Evolutionary conservation across 2,888 invertebrate genomes (phyloP).

Genomic region (Orthonevra nobilis): DNA sequence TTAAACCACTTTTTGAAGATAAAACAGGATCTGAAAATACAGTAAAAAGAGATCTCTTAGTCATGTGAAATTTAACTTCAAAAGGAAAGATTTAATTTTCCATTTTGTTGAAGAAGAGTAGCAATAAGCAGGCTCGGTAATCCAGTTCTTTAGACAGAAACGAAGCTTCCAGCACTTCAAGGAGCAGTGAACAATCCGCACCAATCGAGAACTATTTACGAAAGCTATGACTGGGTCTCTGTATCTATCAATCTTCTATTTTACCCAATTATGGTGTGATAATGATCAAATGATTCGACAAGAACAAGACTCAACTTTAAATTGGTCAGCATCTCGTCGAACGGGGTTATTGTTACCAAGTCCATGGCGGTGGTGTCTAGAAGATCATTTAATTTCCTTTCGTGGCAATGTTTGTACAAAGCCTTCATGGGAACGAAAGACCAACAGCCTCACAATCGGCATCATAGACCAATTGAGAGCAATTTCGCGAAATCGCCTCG

Average conservation of each 20-base stretch:
- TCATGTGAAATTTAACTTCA: background rate
- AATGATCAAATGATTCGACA: slow-evolving; percentile 56
- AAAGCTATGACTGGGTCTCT: background rate
- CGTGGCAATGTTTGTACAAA: too few species aligned
- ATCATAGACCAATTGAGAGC: slow-evolving; percentile 56
- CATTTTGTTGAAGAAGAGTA: too few species aligned
- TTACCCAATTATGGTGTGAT: slow-evolving; percentile 53
- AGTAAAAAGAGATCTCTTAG: background rate
- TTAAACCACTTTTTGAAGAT: too few species aligned
- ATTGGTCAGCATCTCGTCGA: slow-evolving; percentile 29
- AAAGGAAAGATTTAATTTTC: background rate
- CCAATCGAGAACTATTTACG: too few species aligned
- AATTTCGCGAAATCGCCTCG: slow-evolving; percentile 56
- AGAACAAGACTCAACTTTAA: slow-evolving; percentile 30
- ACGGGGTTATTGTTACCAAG: background rate
- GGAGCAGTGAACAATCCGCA: too few species aligned
- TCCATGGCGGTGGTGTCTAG: background rate
- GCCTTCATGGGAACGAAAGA: background rate
- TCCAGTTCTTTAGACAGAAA: too few species aligned
- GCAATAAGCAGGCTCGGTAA: too few species aligned
- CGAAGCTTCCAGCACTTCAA: background rate
- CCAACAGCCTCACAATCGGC: slow-evolving; percentile 2
- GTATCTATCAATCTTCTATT: slow-evolving; percentile 31
- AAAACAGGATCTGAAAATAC: slow-evolving; percentile 13
- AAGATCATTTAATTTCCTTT: slow-evolving; percentile 14